Evolutionary conservation across 2,797 vertebrate species (phyloP).

Genomic region (Onychomys arenicola): DNA sequence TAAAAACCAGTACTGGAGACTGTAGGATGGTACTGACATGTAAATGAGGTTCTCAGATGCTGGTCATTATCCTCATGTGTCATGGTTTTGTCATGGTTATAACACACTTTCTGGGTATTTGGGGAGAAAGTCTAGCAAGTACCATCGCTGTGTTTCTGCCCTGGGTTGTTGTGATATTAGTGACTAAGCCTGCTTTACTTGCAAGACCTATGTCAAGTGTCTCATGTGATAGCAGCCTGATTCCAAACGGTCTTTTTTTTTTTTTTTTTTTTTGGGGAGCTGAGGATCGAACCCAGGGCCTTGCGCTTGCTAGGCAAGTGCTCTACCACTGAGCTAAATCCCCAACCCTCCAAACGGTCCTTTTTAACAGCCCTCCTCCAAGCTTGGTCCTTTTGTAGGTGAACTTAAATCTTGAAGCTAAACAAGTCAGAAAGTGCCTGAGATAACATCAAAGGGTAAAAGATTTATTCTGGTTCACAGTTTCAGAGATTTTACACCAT

Average conservation of each 20-base stretch:
- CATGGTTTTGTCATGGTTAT: neutral
- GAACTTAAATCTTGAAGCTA: conserved; percentile 10
- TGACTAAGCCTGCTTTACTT: neutral
- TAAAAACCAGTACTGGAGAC: neutral
- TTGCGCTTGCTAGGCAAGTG: too few relatives aligned
- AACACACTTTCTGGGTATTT: neutral
- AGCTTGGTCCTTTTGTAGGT: neutral
- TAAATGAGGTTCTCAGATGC: neutral
- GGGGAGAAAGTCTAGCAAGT: neutral
- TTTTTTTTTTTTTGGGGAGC: too few relatives aligned
- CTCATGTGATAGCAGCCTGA: neutral
- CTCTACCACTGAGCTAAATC: too few relatives aligned
- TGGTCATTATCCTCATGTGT: neutral
- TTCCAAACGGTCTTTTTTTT: neutral
- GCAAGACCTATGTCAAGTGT: neutral
- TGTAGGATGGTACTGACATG: neutral
- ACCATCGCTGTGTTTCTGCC: neutral
- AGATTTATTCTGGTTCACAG: neutral
- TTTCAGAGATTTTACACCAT: neutral
- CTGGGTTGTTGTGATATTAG: neutral
- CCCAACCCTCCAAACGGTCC: neutral
- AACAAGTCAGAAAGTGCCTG: neutral
- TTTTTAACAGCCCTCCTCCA: neutral
- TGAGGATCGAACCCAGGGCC: too few relatives aligned
- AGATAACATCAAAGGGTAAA: neutral